Evolutionary conservation across 64 coral and sea anemone genomes (phyloP).

Genomic region (Cladopsammia gracilis): DNA sequence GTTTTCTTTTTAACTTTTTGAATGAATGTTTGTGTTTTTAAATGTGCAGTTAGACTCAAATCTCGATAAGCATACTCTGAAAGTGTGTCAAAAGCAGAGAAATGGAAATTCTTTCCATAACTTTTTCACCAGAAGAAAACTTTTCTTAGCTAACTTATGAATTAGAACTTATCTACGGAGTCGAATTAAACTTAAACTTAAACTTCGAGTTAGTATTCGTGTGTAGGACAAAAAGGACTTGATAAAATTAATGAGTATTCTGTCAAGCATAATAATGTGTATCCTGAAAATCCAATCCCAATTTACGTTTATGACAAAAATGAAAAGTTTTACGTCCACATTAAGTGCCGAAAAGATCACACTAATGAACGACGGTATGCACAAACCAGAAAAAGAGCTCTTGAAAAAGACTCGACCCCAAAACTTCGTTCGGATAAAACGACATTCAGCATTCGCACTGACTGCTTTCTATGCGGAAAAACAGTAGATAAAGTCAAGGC

Average conservation of each 20-base stretch:
- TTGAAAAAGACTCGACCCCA: neutral
- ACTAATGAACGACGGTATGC: constrained; percentile 22
- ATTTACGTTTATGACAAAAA: constrained; percentile 19
- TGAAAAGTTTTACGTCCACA: constrained; percentile 21
- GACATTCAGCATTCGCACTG: neutral
- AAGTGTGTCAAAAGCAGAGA: no score
- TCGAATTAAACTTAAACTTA: no score
- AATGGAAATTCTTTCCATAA: no score
- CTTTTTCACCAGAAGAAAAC: no score
- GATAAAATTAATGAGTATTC: constrained; percentile 27
- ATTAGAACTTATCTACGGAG: no score
- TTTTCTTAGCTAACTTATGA: no score
- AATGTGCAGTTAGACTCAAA: no score
- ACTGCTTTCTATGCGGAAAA: constrained; percentile 44
- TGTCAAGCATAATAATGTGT: constrained; percentile 18
- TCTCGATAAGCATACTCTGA: no score
- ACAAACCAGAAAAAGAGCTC: constrained; percentile 19
- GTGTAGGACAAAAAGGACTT: constrained; percentile 50
- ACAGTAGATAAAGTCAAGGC: constrained; percentile 33
- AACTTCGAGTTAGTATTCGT: neutral
- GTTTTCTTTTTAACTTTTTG: no score
- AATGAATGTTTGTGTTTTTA: no score
- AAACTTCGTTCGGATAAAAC: neutral
- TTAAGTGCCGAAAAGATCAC: constrained; percentile 29
- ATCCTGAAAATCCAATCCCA: constrained; percentile 38